Evolutionary conservation across 2,113 vertebrate species (phyloP).

Genomic region (Centropus bengalensis): DNA sequence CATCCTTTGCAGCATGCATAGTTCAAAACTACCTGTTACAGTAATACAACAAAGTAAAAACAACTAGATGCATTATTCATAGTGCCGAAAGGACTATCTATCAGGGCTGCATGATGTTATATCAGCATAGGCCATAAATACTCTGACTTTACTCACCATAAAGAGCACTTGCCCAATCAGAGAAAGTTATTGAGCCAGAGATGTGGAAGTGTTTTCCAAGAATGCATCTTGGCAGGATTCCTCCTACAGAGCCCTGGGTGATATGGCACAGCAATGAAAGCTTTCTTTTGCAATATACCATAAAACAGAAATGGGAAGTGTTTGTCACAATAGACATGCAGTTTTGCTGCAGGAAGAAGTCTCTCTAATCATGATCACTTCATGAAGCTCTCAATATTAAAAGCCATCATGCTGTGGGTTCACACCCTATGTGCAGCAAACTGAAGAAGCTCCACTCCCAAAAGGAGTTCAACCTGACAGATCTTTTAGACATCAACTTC

Average conservation of each 20-base stretch:
- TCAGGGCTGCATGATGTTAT: neutral
- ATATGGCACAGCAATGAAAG: neutral
- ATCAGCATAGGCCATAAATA: neutral
- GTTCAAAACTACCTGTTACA: neutral
- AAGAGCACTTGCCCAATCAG: neutral
- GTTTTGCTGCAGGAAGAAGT: neutral
- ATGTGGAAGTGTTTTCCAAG: neutral
- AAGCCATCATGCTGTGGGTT: fast-evolving
- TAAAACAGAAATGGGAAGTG: neutral
- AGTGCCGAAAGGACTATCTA: neutral
- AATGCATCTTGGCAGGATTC: neutral
- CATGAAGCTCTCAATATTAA: neutral
- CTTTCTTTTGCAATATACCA: neutral
- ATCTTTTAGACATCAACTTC: neutral
- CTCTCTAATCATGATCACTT: neutral
- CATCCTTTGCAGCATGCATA: neutral
- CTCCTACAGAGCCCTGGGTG: neutral
- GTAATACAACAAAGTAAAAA: neutral
- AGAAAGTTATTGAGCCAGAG: neutral
- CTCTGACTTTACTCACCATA: neutral
- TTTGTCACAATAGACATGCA: neutral
- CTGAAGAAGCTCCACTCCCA: neutral
- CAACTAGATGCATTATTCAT: neutral
- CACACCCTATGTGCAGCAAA: too few species aligned
- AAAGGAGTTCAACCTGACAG: neutral